Conservation (phyloP, 2,113 vertebrate species). For the Salvator merianae region DNA sequence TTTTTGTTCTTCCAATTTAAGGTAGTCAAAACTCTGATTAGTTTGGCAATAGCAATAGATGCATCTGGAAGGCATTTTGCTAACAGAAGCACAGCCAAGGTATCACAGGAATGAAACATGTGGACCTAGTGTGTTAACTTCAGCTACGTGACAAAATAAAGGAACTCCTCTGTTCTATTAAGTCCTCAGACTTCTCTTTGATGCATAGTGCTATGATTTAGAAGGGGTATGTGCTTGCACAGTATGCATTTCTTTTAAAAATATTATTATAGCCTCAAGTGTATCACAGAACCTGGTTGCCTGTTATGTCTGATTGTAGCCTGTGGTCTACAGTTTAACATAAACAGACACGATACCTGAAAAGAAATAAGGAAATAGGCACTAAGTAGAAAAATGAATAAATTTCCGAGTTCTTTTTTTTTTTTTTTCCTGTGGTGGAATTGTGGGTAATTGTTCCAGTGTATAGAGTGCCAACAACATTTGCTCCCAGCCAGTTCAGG, state of each 20-base stretch:
- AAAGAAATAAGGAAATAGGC: not conserved
- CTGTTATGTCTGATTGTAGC: constrained; percentile 1
- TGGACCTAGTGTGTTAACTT: constrained; percentile 55
- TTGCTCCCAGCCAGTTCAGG: not conserved
- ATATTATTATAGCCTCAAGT: constrained; percentile 26
- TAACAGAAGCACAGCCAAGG: constrained; percentile 61
- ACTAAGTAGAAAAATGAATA: not conserved
- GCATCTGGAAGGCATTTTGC: constrained; percentile 74
- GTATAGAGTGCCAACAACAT: not conserved
- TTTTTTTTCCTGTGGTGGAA: not conserved
- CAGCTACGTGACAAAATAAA: constrained; percentile 30
- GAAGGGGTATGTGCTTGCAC: not conserved
- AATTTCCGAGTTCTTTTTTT: not conserved
- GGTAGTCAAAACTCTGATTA: constrained; percentile 53
- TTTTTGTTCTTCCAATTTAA: not conserved
- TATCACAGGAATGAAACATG: constrained; percentile 64
- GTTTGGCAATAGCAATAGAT: constrained; percentile 50
- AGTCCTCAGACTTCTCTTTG: constrained; percentile 39
- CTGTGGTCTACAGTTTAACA: not conserved
- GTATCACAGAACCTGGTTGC: not conserved
- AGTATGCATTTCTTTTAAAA: constrained; percentile 35
- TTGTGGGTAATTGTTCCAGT: not conserved
- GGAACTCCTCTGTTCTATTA: constrained; percentile 35
- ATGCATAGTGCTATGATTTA: constrained; percentile 21
- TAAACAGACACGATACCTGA: not conserved